Conservation (phyloP, 2,113 vertebrate species). For the Ptyas mucosa region DNA sequence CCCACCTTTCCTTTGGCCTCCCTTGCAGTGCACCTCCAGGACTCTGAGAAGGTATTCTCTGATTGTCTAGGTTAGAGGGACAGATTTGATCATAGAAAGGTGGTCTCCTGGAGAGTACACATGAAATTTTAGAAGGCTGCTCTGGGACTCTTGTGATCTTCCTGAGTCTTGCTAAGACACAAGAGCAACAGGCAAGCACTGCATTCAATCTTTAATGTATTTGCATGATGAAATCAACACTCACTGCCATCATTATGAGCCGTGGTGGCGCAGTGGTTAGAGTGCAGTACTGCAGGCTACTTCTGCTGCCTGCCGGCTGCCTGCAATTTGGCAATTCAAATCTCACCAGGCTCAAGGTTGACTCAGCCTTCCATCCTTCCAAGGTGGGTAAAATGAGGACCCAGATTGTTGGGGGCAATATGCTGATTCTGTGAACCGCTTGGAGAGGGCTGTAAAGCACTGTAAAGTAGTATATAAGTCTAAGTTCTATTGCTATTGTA, state of each 20-base stretch:
- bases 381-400: too few relatives aligned
- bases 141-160: neutral
- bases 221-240: neutral
- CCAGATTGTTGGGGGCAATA: too few relatives aligned
- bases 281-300: too few relatives aligned
- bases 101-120: neutral
- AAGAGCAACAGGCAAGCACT: neutral
- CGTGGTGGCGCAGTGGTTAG: too few relatives aligned
- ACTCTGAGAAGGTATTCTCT: neutral
- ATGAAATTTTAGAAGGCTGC: too few relatives aligned
- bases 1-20: neutral
- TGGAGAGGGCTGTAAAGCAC: too few relatives aligned
- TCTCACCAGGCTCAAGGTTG: too few relatives aligned
- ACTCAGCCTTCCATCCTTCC: too few relatives aligned
- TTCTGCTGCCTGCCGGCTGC: too few relatives aligned
- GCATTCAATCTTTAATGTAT: neutral
- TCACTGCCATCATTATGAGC: neutral
- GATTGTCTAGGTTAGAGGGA: neutral
- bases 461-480: too few relatives aligned
- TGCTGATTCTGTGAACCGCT: too few relatives aligned
- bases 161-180: neutral
- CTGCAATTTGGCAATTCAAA: too few relatives aligned
- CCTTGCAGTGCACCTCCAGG: neutral
- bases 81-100: neutral
- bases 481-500: neutral